Percentiles rank a stretch among this genome's conserved stretches.
Evolutionary conservation across 2,113 vertebrate genomes (phyloP).

Genomic region (Procapra przewalskii): DNA sequence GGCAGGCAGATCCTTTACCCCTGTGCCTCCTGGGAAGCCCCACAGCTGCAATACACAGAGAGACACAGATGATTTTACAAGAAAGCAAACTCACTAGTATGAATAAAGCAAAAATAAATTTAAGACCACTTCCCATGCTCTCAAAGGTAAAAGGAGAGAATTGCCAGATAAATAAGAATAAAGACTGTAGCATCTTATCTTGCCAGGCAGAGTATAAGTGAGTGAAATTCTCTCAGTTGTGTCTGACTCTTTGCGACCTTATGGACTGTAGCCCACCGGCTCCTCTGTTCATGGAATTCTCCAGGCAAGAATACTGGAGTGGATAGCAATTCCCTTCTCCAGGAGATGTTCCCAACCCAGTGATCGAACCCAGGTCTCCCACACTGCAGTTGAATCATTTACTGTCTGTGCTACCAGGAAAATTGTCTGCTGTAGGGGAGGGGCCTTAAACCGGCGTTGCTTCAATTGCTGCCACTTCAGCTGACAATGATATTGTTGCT

Average conservation of each 20-base stretch:
- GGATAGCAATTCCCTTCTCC: not conserved
- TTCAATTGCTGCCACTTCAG: not conserved
- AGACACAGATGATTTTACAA: not conserved
- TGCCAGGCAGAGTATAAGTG: not conserved
- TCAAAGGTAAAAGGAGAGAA: not conserved
- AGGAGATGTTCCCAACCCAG: not conserved
- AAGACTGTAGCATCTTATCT: not conserved
- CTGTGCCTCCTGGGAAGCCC: not conserved
- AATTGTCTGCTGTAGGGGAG: rapidly evolving
- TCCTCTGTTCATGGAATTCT: not conserved
- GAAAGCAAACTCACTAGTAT: not conserved
- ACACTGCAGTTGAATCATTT: not conserved
- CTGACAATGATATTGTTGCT: not conserved
- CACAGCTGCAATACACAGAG: not conserved
- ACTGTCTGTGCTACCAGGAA: not conserved
- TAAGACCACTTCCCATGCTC: not conserved
- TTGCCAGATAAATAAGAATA: not conserved
- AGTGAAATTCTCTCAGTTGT: not conserved
- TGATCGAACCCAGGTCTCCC: not conserved
- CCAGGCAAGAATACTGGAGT: not conserved
- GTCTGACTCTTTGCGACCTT: not conserved
- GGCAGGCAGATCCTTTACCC: not conserved
- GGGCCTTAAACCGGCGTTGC: not conserved
- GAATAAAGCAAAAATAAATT: not conserved
- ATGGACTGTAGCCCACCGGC: not conserved